A percentile compares a stretch with the other conserved stretches of the same genome.
Evolutionary conservation across 2,888 invertebrate genomes (phyloP).

Genomic region (Xestoiulus laeticollis): DNA sequence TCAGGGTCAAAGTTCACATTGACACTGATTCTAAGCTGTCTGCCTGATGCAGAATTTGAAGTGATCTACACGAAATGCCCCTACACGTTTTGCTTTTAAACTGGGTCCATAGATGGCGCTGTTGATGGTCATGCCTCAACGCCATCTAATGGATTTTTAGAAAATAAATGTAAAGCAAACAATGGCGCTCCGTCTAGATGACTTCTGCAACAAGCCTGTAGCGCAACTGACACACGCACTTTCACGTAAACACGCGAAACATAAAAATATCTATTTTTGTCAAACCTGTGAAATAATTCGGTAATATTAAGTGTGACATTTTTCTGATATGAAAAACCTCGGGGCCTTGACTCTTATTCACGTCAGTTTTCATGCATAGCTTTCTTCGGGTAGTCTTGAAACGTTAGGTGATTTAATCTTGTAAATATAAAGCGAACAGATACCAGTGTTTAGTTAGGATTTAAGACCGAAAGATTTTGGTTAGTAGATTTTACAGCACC

Average conservation of each 20-base stretch:
- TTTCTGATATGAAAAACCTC: conserved; percentile 47
- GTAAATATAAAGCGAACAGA: background rate
- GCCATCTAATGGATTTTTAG: background rate
- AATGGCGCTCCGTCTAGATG: background rate
- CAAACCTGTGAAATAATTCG: background rate
- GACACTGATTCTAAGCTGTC: background rate
- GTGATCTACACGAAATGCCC: background rate
- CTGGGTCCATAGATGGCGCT: background rate
- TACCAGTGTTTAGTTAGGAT: background rate
- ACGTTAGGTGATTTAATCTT: conserved; percentile 23
- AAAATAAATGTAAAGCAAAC: background rate
- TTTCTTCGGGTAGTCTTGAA: conserved; percentile 48
- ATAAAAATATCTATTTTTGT: conserved; percentile 48
- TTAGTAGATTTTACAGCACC: background rate
- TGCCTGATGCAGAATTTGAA: background rate
- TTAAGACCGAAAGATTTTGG: background rate
- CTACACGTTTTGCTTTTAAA: background rate
- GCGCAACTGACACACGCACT: background rate
- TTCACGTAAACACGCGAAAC: background rate
- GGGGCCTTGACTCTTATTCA: conserved; percentile 51
- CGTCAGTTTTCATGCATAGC: conserved; percentile 51
- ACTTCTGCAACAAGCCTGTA: background rate
- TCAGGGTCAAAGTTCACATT: background rate
- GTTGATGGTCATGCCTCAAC: background rate
- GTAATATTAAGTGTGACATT: conserved; percentile 45